Evolutionary conservation across 2,888 invertebrate genomes (phyloP), one percentile per base, ranked within the genome.

Genomic region (Augochlorella aurata): DNA sequence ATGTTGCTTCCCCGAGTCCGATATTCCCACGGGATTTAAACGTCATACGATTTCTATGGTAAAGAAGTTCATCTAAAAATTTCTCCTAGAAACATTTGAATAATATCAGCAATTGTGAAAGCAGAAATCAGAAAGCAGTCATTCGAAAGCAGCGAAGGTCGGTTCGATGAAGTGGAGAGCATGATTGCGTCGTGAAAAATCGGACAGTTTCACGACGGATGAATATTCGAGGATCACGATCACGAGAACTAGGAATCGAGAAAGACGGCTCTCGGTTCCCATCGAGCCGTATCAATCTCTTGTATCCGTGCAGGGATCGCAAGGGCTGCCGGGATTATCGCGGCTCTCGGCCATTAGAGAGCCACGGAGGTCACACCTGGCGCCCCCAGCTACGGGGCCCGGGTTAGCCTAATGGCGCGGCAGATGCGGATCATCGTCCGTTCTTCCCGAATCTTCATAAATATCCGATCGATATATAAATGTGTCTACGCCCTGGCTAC

Each of bases 371-470:
- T 89, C 90, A 89, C 89, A 89, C 89, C 89, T 89, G 89, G 89
- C 89, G 90, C 91, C 91, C 87, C 89, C 88, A 90, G 91, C 90
- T 89, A 91, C 86, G 83, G 79, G 63, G 85, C 80, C 80, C 81
- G 85, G 85, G 85, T 78, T 88, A 85, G 89, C 84, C 89, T 90
- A 90, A 90, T 90, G 89, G 89, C 87, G 84, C 84, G 86, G 90
- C 92, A 92, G 92, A 92, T 92, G 92, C 89, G 90, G 87, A 90
- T 91, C 90, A 89, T 88, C 88, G 85, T 84, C 86, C 89, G 85
- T 85, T 89, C 89, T 87, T 89, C 85, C 90, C 91, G 83, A 92
- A 92, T 92, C 92, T 92, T 92, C 90, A 91, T 92, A 91, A 92
- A 92, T 91, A 91, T 91, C 91, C 90, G 84, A 88, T 84, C 85